A percentile compares a stretch with the other conserved stretches of the same genome.
Evolutionary conservation across 2,113 vertebrate species (phyloP).

Genomic region (Salvelinus sp.): DNA sequence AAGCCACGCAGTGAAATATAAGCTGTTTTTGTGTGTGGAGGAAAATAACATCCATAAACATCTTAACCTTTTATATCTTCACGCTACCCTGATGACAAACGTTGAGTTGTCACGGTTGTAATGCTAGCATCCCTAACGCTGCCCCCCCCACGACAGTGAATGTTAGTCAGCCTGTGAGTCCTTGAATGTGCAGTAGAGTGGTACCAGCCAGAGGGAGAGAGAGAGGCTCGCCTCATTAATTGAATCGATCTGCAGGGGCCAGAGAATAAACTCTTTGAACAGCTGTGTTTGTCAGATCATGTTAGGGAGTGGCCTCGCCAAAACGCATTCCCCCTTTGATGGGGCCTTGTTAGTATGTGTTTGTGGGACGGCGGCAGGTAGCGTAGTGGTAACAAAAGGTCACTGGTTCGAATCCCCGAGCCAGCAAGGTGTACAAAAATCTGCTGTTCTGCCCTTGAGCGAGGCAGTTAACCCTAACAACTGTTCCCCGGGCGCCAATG

Average conservation of each 20-base stretch:
- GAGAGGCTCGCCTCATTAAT: slow-evolving; percentile 69
- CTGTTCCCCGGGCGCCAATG: too few relatives aligned
- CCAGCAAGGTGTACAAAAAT: too few relatives aligned
- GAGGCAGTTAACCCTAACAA: too few relatives aligned
- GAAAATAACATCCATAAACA: too few relatives aligned
- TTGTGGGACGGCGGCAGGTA: neutral
- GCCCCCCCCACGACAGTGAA: too few relatives aligned
- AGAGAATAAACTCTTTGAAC: slow-evolving; percentile 74
- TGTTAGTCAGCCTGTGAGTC: neutral
- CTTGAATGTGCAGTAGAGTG: neutral
- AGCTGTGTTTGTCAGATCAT: slow-evolving; percentile 75
- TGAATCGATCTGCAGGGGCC: slow-evolving; percentile 73
- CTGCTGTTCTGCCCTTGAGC: too few relatives aligned
- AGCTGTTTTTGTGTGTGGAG: slow-evolving; percentile 37
- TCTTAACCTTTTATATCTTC: too few relatives aligned
- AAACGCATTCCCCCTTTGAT: neutral
- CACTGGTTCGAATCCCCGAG: too few relatives aligned
- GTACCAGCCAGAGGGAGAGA: neutral
- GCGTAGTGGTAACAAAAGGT: too few relatives aligned
- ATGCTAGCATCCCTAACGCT: too few relatives aligned
- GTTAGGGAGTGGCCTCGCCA: slow-evolving; percentile 35
- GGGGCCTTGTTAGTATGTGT: slow-evolving; percentile 8
- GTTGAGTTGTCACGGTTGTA: too few relatives aligned
- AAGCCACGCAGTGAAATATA: slow-evolving; percentile 32
- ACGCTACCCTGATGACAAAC: too few relatives aligned